These are phyloP conservation scores for Drosophila macrospina DNA, from an alignment of 2,888 invertebrate genomes.

Conservation along the genomic window DNA sequence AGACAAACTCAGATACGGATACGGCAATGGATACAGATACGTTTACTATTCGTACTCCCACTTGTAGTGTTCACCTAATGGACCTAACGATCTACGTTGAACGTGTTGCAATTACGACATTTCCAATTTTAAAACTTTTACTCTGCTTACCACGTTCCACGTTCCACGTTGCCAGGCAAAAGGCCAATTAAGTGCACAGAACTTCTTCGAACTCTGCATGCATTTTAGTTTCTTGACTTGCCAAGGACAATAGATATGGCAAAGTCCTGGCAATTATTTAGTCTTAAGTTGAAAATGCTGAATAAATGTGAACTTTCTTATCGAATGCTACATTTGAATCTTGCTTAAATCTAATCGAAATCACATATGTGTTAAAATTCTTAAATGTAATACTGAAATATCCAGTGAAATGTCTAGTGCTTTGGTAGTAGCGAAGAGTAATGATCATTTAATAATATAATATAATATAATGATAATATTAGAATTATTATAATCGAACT, in stretches of 20 bases:
- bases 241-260: constrained; percentile 1
- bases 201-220: constrained; percentile 25
- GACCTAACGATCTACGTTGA: constrained; percentile 56
- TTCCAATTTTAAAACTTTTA: constrained; percentile 71
- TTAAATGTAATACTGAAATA: too few species aligned
- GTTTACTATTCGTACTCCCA: constrained; percentile 23
- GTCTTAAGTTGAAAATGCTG: constrained; percentile 3
- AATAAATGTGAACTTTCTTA: neutral
- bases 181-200: constrained; percentile 56
- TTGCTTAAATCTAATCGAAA: neutral
- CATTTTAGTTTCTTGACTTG: neutral
- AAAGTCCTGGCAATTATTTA: constrained; percentile 15
- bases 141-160: constrained; percentile 60
- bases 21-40: constrained; percentile 19
- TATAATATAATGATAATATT: too few species aligned
- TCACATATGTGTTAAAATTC: neutral
- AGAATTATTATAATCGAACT: too few species aligned
- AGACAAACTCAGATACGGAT: constrained; percentile 47
- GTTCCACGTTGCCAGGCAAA: constrained; percentile 41
- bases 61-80: constrained; percentile 64
- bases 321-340: neutral
- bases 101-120: constrained; percentile 73
- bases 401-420: too few species aligned
- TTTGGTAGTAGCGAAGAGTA: too few species aligned
- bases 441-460: too few species aligned